A percentile compares a stretch with the other conserved stretches of the same genome.
These are phyloP conservation scores for Myopa tessellatipennis DNA, from an alignment of 2,888 invertebrate species.

Conservation along the genomic window DNA sequence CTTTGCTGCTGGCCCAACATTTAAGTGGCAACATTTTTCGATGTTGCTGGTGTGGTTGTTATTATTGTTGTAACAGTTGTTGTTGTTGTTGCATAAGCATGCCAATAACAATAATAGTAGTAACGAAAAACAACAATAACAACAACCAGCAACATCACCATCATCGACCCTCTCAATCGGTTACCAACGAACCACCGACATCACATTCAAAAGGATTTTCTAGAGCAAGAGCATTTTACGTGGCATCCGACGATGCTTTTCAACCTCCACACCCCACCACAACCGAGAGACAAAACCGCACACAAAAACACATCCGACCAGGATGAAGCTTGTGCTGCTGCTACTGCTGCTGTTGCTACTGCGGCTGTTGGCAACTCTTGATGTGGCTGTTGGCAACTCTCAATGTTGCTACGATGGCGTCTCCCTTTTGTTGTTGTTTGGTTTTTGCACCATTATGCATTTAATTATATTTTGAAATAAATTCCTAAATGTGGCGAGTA, in stretches of 20 bases:
- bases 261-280: not conserved
- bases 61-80: not conserved
- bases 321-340: conserved; percentile 10
- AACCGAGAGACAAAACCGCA: conserved; percentile 29
- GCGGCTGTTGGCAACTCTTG: conserved; percentile 12
- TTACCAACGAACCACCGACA: conserved; percentile 35
- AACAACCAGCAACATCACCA: not conserved
- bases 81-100: conserved; percentile 1
- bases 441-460: conserved; percentile 37
- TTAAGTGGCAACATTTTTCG: conserved; percentile 23
- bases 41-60: not conserved
- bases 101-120: conserved; percentile 22
- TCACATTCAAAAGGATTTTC: conserved; percentile 31
- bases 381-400: not conserved
- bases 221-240: not conserved
- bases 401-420: not conserved
- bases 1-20: conserved; percentile 7
- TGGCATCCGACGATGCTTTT: not conserved
- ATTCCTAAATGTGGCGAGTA: conserved; percentile 22
- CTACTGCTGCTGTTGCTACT: not conserved
- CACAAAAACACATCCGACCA: conserved; percentile 32
- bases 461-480: conserved; percentile 41
- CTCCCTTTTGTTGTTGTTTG: not conserved
- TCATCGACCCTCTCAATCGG: not conserved
- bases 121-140: conserved; percentile 7